Evolutionary conservation across 2,888 invertebrate genomes (phyloP), one percentile per base, ranked within the genome.

Genomic region (Sussaba pulchella): DNA sequence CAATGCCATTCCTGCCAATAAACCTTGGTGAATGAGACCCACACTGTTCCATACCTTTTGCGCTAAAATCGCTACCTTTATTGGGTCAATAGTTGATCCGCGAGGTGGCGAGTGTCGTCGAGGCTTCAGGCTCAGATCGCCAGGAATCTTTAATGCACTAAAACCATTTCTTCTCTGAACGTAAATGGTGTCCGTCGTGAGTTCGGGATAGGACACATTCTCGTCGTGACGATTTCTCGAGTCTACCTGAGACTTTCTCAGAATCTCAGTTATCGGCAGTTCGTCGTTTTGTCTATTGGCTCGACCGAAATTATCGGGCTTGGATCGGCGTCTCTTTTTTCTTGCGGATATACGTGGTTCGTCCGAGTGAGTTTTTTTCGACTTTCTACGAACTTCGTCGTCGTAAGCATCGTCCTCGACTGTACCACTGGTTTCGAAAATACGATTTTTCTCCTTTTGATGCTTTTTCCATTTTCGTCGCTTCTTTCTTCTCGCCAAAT

Each of bases 131-230:
- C 57, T 71, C 45, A 80, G 72, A 67, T 84, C 83, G n/a, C 63
- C 82, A 21, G 78, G 63, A 52, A 91, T 87, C 79, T 90, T 91
- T 31, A 91, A 83, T 0, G 91, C 88, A 59, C 86, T 92, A 81
- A 92, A 92, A 39, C 92, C 91, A 66, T 88, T 89, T 72, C 85
- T 85, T n/a, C 90, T 86, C 72, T 92, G 91, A 41, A 92, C 89
- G 82, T 92, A 92, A 83, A 92, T 87, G 17, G 86, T 91, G 67
- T 91, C 89, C 3, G 92, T 88, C 24, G 89, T 89, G 39, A 91
- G 80, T 79, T 89, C 87, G 1, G 89, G 84, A 63, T 91, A 79
- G 2, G 88, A 84, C 14, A 84, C 72, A 10, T 90, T 87, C 21
- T 90, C 87, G 64, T 89, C 90, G 73, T 90, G 90, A 74, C 87